Conservation (phyloP, 1,140 invertebrate genomes). For the Aleiodes sp. region DNA sequence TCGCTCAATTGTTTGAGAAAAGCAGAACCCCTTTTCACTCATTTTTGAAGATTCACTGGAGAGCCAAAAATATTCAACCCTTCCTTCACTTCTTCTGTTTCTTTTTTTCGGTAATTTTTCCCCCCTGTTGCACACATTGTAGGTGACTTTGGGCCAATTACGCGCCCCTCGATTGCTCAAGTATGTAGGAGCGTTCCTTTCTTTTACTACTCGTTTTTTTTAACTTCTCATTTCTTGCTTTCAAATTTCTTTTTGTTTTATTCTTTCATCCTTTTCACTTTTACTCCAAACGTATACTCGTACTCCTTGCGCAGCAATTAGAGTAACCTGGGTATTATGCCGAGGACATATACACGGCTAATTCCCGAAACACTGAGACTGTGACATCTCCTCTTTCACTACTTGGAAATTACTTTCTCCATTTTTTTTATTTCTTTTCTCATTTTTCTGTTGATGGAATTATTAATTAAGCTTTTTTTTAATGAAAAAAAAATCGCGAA, state of each 20-base stretch:
- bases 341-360: neutral
- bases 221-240: neutral
- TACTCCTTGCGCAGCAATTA: slow-evolving; percentile 25
- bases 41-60: neutral
- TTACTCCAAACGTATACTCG: neutral
- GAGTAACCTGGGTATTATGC: too few relatives aligned
- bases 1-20: neutral
- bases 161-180: slow-evolving; percentile 35
- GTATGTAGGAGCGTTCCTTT: slow-evolving; percentile 15
- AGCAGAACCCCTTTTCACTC: neutral
- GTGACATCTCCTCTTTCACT: neutral
- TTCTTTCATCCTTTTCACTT: neutral
- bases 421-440: neutral
- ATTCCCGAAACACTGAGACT: neutral
- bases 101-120: neutral
- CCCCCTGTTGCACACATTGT: slow-evolving; percentile 14
- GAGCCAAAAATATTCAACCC: slow-evolving; percentile 4
- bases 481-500: too few relatives aligned
- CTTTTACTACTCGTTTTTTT: slow-evolving; percentile 20
- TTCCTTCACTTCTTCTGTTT: slow-evolving; percentile 4
- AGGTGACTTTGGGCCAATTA: slow-evolving; percentile 32
- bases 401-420: neutral
- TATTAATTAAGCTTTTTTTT: neutral
- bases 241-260: neutral
- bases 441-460: neutral